These are phyloP conservation scores for Poecile montanus DNA, from an alignment of 2,797 vertebrate genomes.

Conservation along the genomic window DNA sequence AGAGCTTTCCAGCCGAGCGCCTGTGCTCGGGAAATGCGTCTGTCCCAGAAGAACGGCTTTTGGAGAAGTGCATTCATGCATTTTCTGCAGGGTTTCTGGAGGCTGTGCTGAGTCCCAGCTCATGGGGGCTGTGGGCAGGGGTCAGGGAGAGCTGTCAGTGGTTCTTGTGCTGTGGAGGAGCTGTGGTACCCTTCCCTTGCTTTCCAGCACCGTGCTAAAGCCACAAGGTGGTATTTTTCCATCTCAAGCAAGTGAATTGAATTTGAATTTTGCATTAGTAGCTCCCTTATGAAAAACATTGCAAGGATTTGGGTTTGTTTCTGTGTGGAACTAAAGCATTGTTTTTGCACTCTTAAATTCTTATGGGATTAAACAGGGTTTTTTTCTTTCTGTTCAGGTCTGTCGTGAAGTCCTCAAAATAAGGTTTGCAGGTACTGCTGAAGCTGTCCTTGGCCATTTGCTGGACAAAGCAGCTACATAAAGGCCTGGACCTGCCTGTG, in stretches of 20 bases:
- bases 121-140: rapidly evolving
- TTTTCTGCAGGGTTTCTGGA: not conserved
- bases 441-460: not conserved
- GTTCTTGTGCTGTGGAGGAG: not conserved
- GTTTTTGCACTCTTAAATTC: not conserved
- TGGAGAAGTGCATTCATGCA: not conserved
- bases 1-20: not conserved
- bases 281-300: not conserved
- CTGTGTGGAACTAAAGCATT: not conserved
- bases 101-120: not conserved
- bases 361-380: not conserved
- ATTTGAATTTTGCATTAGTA: not conserved
- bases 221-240: not conserved
- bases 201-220: rapidly evolving
- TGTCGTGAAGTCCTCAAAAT: not conserved
- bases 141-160: not conserved
- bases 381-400: not conserved
- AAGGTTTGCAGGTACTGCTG: not conserved
- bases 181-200: rapidly evolving
- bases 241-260: not conserved
- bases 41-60: not conserved
- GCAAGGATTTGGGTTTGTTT: not conserved
- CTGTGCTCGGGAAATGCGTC: not conserved
- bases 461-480: not conserved
- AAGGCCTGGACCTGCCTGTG: not conserved